Evolutionary conservation across 2,888 invertebrate species (phyloP).

Genomic region (Fragum whitleyi): DNA sequence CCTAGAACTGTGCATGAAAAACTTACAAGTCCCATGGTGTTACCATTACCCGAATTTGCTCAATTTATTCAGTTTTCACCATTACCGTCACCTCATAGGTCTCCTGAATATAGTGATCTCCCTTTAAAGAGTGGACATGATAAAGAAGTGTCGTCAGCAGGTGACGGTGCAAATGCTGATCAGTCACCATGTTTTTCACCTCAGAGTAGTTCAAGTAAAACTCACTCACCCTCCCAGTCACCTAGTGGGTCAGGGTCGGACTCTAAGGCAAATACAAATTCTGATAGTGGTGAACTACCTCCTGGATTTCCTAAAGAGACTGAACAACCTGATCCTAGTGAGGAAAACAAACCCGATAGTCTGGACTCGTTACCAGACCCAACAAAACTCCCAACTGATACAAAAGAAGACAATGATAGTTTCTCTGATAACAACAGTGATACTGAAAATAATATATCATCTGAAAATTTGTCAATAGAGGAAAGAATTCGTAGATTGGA

Average conservation of each 20-base stretch:
- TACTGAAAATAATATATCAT: conserved; percentile 47
- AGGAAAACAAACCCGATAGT: conserved; percentile 61
- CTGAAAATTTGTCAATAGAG: conserved; percentile 89
- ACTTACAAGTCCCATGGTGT: conserved; percentile 88
- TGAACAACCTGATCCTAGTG: conserved; percentile 46
- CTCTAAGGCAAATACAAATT: conserved; percentile 66
- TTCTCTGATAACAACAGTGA: conserved; percentile 74
- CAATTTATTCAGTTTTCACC: conserved; percentile 69
- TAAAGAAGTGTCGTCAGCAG: conserved; percentile 28
- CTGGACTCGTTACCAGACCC: conserved; percentile 57
- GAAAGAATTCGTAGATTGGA: conserved; percentile 96
- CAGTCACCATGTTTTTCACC: conserved; percentile 77
- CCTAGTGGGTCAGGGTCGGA: conserved; percentile 70
- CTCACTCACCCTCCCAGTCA: conserved; percentile 76
- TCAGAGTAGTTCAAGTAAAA: conserved; percentile 74
- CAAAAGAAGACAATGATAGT: conserved; percentile 65
- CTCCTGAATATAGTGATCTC: conserved; percentile 66
- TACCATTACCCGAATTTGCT: conserved; percentile 96
- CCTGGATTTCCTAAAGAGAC: conserved; percentile 58
- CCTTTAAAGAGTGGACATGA: conserved; percentile 48
- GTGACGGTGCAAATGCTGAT: conserved; percentile 30
- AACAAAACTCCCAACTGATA: conserved; percentile 48
- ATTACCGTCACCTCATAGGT: conserved; percentile 71
- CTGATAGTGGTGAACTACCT: conserved; percentile 60
- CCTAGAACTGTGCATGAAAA: conserved; percentile 62